Evolutionary conservation across 2,888 invertebrate genomes (phyloP).

Genomic region (Morinoia aosen): DNA sequence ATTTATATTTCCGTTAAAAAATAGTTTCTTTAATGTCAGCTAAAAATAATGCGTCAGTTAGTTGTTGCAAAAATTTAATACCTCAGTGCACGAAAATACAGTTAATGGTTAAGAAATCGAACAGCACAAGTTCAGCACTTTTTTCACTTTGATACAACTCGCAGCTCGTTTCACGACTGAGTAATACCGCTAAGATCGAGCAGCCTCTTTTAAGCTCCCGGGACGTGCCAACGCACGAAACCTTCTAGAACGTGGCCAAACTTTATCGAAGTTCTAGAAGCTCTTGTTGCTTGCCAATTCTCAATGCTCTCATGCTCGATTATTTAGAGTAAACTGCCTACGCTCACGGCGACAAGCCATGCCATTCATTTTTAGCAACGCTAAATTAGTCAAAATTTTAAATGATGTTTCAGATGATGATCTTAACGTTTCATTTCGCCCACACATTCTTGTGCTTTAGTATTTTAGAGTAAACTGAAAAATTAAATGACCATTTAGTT

Average conservation of each 20-base stretch:
- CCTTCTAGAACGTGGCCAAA: not conserved
- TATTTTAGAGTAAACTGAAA: not conserved
- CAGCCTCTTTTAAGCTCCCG: not conserved
- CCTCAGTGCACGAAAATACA: not conserved
- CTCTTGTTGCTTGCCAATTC: not conserved
- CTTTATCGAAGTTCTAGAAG: not conserved
- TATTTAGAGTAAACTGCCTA: not conserved
- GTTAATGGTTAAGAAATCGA: not conserved
- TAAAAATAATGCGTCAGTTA: not conserved
- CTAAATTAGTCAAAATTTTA: not conserved
- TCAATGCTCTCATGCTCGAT: not conserved
- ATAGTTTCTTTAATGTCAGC: not conserved
- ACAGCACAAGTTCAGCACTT: not conserved
- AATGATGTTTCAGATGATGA: not conserved
- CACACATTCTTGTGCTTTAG: not conserved
- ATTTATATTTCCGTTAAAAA: not conserved
- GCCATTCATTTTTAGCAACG: not conserved
- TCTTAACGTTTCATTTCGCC: no score
- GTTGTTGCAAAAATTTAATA: not conserved
- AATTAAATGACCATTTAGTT: not conserved
- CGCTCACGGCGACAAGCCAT: not conserved
- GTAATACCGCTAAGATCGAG: not conserved
- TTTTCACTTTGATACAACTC: not conserved
- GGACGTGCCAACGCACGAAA: not conserved
- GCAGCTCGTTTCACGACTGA: not conserved